Evolutionary conservation across 2,113 vertebrate genomes (phyloP), one percentile per base, ranked within the genome.

Genomic region (Tachysurus fulvidraco): DNA sequence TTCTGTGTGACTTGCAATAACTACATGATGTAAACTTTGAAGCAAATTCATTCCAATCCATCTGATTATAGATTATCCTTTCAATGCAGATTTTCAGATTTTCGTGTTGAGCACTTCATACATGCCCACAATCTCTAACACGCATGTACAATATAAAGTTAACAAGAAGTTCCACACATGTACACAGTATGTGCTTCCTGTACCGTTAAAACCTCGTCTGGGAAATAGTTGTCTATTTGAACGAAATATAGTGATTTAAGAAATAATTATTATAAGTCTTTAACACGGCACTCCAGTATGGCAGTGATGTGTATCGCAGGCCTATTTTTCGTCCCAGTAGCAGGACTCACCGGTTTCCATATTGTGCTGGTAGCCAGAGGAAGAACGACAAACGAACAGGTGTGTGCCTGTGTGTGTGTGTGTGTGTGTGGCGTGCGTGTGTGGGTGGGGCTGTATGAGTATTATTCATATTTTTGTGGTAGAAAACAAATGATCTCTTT

Each of bases 311-410:
- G 98, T 77, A 97, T 99, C 86, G 96, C 98, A 8, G 97, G 98
- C 84, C 92, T 99, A 73, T 99, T 99, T 92, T 99, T 99, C 91
- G 95, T 99, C 86, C 98, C 98, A 9, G 98, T 99, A 0, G 97
- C 97, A 67, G 97, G 97, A 86, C 95, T 99, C 83, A 99, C 97
- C 0, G 98, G 98, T 74, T 99, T 99, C 92, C 98, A 99, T 0
- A 95, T 99, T 89, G 98, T 99, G 88, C 94, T 99, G 25, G 98
- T 99, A 92, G 96, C 97, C 17, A 95, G 98, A 52, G 98, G 98
- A 30, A 95, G 98, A 54, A 99, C 98, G 78, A 99, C 98, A 83
- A 99, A 99, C 0, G 98, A 99, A 86, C 98, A 99, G 97, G 98
- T 99, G 88, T 50, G 41, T 85, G 62, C 84, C 36, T 85, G 19